Conservation (phyloP, 2,888 invertebrate genomes). For the Nomada flava region DNA sequence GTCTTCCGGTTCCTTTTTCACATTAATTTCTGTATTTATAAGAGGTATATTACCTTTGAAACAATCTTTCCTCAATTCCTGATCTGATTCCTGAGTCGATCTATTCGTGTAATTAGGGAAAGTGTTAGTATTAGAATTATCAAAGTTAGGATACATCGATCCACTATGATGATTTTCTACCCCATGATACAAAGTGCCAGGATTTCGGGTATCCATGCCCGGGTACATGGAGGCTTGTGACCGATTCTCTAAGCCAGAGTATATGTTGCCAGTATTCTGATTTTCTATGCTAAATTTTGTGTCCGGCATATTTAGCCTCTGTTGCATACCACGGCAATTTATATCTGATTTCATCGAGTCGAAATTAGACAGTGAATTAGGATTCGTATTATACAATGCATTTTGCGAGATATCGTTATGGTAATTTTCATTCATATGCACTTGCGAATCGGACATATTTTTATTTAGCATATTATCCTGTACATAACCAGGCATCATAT, state of each 20-base stretch:
- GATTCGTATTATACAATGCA: conserved; percentile 71
- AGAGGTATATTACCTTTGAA: conserved; percentile 46
- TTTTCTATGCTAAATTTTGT: conserved; percentile 71
- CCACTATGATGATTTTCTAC: conserved; percentile 69
- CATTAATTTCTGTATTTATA: conserved; percentile 66
- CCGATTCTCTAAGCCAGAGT: conserved; percentile 68
- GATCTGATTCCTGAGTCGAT: conserved; percentile 60
- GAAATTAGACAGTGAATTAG: conserved; percentile 63
- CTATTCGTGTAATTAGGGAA: conserved; percentile 69
- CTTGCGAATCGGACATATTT: conserved; percentile 65
- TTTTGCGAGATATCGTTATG: conserved; percentile 74
- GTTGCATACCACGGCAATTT: conserved; percentile 71
- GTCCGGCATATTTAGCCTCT: conserved; percentile 58
- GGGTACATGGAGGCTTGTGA: conserved; percentile 68
- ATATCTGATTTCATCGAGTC: conserved; percentile 75
- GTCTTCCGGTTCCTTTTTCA: conserved; percentile 77
- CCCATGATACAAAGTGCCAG: conserved; percentile 69
- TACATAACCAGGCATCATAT: conserved; percentile 71
- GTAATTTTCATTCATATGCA: conserved; percentile 72
- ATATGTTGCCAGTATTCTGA: conserved; percentile 62
- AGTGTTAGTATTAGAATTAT: conserved; percentile 51
- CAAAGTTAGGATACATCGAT: conserved; percentile 72
- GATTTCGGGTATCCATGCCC: conserved; percentile 69
- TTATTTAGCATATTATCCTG: conserved; percentile 74
- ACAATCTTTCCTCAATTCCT: conserved; percentile 75